Conservation (phyloP, 23 tunicate genomes). For the Halocynthia aurantium region DNA sequence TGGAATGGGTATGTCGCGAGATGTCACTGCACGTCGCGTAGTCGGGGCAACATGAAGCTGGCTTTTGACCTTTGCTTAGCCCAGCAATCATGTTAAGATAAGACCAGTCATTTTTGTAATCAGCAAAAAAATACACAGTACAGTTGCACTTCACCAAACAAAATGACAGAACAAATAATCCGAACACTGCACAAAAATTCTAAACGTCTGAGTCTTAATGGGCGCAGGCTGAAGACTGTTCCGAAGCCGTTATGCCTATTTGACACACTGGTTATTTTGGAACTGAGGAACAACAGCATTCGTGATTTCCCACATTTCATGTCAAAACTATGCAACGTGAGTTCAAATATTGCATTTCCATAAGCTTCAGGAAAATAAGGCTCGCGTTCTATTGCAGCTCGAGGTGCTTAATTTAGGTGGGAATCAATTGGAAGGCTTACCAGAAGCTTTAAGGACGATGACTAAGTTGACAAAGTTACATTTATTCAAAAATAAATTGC, state of each 20-base stretch:
- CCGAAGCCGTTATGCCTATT: constrained; percentile 45
- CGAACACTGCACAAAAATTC: constrained; percentile 47
- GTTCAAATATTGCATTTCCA: constrained; percentile 1
- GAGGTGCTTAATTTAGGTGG: constrained; percentile 69
- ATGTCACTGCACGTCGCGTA: no score
- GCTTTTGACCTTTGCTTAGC: no score
- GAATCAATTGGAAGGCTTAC: constrained; percentile 46
- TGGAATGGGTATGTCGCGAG: no score
- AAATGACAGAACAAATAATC: constrained; percentile 36
- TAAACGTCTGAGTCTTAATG: constrained; percentile 47
- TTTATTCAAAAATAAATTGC: constrained; percentile 38
- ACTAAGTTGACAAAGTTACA: constrained; percentile 41
- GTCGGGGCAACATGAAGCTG: no score
- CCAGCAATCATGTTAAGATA: no score
- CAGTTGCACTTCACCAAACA: no score
- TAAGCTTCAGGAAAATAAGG: neutral
- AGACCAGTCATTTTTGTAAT: no score
- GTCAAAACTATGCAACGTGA: constrained; percentile 31
- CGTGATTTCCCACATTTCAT: constrained; percentile 37
- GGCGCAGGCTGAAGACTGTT: constrained; percentile 36
- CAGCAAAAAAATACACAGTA: no score
- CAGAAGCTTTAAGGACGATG: constrained; percentile 44
- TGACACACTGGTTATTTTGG: constrained; percentile 38
- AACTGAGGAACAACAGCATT: constrained; percentile 57
- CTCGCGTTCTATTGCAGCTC: constrained; percentile 23